Evolutionary conservation across 2,888 invertebrate genomes (phyloP).

Genomic region (Eilema caniola): DNA sequence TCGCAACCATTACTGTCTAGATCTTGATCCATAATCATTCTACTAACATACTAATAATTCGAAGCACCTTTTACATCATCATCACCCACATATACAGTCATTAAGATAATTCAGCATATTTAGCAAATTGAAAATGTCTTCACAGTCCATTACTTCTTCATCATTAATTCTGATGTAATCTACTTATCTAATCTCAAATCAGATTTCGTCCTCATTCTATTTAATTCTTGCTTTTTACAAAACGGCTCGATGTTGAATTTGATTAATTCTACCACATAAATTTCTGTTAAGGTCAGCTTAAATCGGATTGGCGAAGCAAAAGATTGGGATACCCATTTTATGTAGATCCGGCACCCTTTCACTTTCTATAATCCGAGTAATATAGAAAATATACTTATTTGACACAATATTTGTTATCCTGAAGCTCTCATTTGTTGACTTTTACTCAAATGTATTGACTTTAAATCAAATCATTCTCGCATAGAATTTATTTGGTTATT

Average conservation of each 20-base stretch:
- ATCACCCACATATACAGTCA: not conserved
- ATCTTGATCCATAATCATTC: not conserved
- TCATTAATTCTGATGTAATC: slow-evolving; percentile 36
- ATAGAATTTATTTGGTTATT: not conserved
- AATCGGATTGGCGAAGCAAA: slow-evolving; percentile 31
- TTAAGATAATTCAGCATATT: slow-evolving; percentile 15
- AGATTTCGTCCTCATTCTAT: slow-evolving; percentile 36
- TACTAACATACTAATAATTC: not conserved
- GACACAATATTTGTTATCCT: slow-evolving; percentile 19
- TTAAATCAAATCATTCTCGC: not conserved
- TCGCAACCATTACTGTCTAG: too few relatives aligned
- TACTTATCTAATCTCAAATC: slow-evolving; percentile 43
- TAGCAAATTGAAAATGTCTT: slow-evolving; percentile 18
- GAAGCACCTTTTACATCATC: not conserved
- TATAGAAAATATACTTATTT: slow-evolving; percentile 31
- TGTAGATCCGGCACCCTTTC: slow-evolving; percentile 29
- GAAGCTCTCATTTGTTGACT: slow-evolving; percentile 9
- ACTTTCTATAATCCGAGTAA: slow-evolving; percentile 23
- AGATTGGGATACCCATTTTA: slow-evolving; percentile 27
- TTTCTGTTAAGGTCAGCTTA: slow-evolving; percentile 61
- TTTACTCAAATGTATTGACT: not conserved
- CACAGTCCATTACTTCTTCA: slow-evolving; percentile 31
- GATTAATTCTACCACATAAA: slow-evolving; percentile 73
- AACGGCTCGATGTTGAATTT: slow-evolving; percentile 67
- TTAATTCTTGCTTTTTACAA: slow-evolving; percentile 62